Conservation (phyloP, 2,888 invertebrate genomes). For the Hetaerina titia region DNA sequence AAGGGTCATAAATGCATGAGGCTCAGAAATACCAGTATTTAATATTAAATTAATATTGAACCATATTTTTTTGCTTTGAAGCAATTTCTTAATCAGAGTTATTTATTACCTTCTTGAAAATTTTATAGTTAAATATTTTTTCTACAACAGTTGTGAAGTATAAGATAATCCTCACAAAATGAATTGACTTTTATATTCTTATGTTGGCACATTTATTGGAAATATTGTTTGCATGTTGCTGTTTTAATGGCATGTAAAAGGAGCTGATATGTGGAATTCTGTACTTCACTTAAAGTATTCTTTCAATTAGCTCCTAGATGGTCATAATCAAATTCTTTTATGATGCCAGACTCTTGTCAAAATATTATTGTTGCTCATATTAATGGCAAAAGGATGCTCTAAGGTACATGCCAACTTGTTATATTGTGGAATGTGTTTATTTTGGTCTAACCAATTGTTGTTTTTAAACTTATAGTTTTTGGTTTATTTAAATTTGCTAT, state of each 20-base stretch:
- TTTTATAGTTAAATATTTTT: not conserved
- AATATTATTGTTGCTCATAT: not conserved
- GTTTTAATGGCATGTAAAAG: not conserved
- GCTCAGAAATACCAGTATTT: not conserved
- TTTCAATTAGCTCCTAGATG: not conserved
- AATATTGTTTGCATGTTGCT: not conserved
- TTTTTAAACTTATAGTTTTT: not conserved
- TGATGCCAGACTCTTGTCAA: not conserved
- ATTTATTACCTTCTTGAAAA: conserved; percentile 5
- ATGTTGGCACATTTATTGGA: not conserved
- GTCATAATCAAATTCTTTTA: not conserved
- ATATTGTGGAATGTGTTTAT: not conserved
- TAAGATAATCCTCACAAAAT: not conserved
- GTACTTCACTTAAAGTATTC: not conserved
- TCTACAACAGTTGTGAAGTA: not conserved
- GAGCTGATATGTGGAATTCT: not conserved
- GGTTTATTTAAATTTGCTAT: not conserved
- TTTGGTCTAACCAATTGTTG: not conserved
- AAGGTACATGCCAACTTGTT: not conserved
- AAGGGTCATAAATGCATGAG: not conserved
- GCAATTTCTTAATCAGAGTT: not conserved
- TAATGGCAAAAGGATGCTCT: not conserved
- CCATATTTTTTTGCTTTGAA: not conserved
- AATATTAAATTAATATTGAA: not conserved
- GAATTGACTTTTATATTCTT: not conserved